Conservation (phyloP, 2,797 vertebrate genomes). For the Acipenser oxyrinchus region DNA sequence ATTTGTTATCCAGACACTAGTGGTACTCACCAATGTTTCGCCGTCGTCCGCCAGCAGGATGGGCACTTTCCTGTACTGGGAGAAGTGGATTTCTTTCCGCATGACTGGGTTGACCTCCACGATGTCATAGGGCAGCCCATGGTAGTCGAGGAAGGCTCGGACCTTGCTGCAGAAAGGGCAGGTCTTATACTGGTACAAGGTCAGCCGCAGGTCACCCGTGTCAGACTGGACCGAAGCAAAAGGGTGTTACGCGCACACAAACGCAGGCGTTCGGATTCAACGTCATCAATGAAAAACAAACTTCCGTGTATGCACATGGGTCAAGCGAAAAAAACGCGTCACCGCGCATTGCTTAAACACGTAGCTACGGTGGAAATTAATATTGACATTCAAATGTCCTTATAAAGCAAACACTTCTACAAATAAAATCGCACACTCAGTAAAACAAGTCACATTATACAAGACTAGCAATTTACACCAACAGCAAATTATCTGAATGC, state of each 20-base stretch:
- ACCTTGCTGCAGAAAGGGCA: constrained; percentile 98
- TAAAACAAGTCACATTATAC: too few relatives aligned
- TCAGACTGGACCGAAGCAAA: not conserved
- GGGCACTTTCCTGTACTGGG: constrained; percentile 88
- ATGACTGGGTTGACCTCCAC: constrained; percentile 94
- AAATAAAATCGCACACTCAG: too few relatives aligned
- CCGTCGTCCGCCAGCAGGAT: constrained; percentile 73
- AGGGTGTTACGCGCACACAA: too few relatives aligned
- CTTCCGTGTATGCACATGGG: too few relatives aligned
- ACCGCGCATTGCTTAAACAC: not conserved
- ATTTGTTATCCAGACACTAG: not conserved
- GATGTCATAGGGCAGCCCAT: constrained; percentile 75
- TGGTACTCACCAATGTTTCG: constrained; percentile 56
- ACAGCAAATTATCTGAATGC: too few relatives aligned
- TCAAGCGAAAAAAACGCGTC: not conserved
- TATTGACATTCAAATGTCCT: too few relatives aligned
- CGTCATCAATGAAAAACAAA: not conserved
- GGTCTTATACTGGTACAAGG: constrained; percentile 92
- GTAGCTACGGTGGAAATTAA: too few relatives aligned
- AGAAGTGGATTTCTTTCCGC: constrained; percentile 89
- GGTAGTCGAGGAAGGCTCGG: constrained; percentile 85
- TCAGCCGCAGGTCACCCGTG: constrained; percentile 55
- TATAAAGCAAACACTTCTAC: too few relatives aligned
- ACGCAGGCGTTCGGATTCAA: too few relatives aligned
- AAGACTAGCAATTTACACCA: too few relatives aligned